A percentile compares a stretch with the other conserved stretches of the same genome.
These are phyloP conservation scores for cattle (Bos taurus) DNA, from an alignment of 2,113 vertebrate species.

Conservation along the genomic window ARS-UCD2.0 NC_037336.1:12400001-12400500, in stretches of 20 bases:
- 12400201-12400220: neutral
- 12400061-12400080: neutral
- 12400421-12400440: neutral
- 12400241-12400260: neutral
- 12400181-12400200: neutral
- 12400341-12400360: neutral
- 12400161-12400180: neutral
- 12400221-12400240: neutral
- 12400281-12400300: neutral
- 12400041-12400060: neutral
- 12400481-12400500: neutral
- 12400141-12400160: neutral
- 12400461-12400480: neutral
- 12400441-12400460: neutral
- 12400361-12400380: neutral
- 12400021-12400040: neutral
- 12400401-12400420: neutral
- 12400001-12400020: neutral
- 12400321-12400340: neutral
- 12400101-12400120: neutral
- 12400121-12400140: slow-evolving; percentile 17
- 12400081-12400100: slow-evolving; percentile 1
- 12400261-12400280: neutral
- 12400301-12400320: neutral
- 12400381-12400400: neutral